Percentiles rank a stretch among this genome's conserved stretches.
Evolutionary conservation across 1,140 invertebrate species (phyloP).

Genomic region (Drosophila arawakana): DNA sequence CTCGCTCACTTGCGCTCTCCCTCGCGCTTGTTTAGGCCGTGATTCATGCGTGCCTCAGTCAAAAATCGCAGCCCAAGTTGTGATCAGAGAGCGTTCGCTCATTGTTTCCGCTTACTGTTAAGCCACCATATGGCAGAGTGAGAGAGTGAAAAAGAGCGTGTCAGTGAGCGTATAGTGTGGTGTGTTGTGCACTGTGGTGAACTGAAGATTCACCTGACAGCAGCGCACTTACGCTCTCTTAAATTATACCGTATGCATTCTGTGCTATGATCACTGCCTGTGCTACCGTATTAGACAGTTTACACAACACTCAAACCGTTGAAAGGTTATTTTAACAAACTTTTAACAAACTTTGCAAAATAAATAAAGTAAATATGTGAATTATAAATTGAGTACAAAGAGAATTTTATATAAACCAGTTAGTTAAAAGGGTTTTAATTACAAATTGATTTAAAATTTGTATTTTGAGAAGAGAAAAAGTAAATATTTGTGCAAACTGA

Average conservation of each 20-base stretch:
- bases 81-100: slow-evolving; percentile 34
- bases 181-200: slow-evolving; percentile 49
- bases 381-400: too few species aligned
- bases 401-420: too few species aligned
- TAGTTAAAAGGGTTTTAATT: too few species aligned
- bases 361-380: background rate
- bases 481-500: too few species aligned
- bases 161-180: background rate
- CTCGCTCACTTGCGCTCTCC: background rate
- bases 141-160: background rate
- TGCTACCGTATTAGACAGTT: background rate
- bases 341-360: background rate
- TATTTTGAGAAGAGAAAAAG: too few species aligned
- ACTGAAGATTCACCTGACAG: slow-evolving; percentile 42
- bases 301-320: too few species aligned
- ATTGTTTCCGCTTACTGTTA: slow-evolving; percentile 36
- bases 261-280: background rate
- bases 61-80: slow-evolving; percentile 43
- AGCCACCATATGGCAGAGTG: slow-evolving; percentile 17
- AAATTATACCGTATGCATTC: slow-evolving; percentile 48
- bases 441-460: too few species aligned
- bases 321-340: too few species aligned
- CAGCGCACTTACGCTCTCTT: slow-evolving; percentile 49
- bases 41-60: slow-evolving; percentile 73
- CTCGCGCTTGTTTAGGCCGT: slow-evolving; percentile 54